Percentiles rank a stretch among this genome's conserved stretches.
These are phyloP conservation scores for Hemibagrus wyckioides DNA, from an alignment of 2,113 vertebrate genomes.

Conservation along the genomic window DNA sequence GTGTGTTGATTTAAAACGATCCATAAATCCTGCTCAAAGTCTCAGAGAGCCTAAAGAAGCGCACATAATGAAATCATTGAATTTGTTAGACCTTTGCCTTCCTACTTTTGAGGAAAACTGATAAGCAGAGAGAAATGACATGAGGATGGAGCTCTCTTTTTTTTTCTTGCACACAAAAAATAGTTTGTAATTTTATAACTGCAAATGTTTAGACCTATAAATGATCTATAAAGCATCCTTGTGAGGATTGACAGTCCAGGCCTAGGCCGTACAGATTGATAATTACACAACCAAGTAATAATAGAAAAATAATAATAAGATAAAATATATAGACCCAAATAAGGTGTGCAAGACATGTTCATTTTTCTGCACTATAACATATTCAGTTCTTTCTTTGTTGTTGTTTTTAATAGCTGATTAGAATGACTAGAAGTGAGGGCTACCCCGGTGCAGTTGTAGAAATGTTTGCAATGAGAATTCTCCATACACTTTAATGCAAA, in stretches of 20 bases:
- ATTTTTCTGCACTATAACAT: not conserved
- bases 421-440: not conserved
- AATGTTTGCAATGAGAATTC: not conserved
- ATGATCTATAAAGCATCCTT: not conserved
- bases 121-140: not conserved
- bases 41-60: not conserved
- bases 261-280: not conserved
- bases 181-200: not conserved
- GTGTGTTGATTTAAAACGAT: not conserved
- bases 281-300: not conserved
- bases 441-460: not conserved
- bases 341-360: not conserved
- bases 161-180: not conserved
- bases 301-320: not conserved
- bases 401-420: no score
- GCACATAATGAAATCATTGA: not conserved
- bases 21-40: slow-evolving; percentile 4
- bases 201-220: no score
- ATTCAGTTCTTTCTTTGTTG: not conserved
- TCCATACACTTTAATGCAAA: slow-evolving; percentile 26
- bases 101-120: not conserved
- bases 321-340: not conserved
- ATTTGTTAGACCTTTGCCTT: not conserved
- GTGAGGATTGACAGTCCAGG: not conserved
- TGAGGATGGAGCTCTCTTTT: not conserved